These are phyloP conservation scores for Phalacrocorax aristotelis DNA, from an alignment of 2,113 vertebrate genomes.

Conservation along the genomic window DNA sequence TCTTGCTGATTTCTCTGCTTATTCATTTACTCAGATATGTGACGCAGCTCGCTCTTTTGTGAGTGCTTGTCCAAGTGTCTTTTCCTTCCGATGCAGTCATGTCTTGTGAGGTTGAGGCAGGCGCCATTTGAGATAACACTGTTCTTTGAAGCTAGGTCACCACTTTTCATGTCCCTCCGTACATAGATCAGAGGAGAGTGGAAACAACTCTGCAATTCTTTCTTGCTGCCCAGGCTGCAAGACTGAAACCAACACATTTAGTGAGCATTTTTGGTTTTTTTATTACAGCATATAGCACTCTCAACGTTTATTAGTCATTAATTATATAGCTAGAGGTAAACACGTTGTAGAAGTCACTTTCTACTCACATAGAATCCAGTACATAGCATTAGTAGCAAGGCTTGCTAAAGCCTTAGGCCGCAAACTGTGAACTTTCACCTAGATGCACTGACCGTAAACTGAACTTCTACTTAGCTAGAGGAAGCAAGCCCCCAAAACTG, in stretches of 20 bases:
- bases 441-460: too few relatives aligned
- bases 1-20: not conserved
- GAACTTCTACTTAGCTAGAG: too few relatives aligned
- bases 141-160: not conserved
- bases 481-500: too few relatives aligned
- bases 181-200: not conserved
- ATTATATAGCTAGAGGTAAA: not conserved
- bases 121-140: not conserved
- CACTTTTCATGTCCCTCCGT: not conserved
- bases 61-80: not conserved
- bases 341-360: too few relatives aligned
- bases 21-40: not conserved
- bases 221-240: not conserved
- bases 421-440: too few relatives aligned
- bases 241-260: not conserved
- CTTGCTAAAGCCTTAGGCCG: too few relatives aligned
- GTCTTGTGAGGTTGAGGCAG: not conserved
- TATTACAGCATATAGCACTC: not conserved
- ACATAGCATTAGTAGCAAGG: too few relatives aligned
- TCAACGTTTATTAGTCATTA: not conserved
- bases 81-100: not conserved
- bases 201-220: not conserved
- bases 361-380: too few relatives aligned
- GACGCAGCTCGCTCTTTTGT: not conserved
- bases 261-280: not conserved